phyloP scores from a whole-genome alignment of 1,140 invertebrate species.

The Ceratina australensis region DNA sequence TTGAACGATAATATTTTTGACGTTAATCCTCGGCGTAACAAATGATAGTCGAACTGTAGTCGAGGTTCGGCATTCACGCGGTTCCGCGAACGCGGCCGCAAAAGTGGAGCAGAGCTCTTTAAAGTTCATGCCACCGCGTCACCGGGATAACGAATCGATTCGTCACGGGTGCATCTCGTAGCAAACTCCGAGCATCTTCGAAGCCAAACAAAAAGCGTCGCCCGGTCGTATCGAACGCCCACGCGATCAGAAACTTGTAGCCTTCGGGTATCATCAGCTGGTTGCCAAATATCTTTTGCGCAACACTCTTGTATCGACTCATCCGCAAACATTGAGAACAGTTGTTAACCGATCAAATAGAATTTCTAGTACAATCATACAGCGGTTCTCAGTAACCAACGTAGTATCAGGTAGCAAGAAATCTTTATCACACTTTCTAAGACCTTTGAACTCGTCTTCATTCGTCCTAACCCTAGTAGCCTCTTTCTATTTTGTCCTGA shows the following conservation, averaged over 20 bases:
- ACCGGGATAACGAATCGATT: slow-evolving; percentile 16
- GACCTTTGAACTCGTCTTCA: too few relatives aligned
- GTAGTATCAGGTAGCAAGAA: too few relatives aligned
- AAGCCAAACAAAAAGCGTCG: slow-evolving; percentile 13
- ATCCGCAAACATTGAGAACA: background rate
- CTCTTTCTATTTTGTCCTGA: too few relatives aligned
- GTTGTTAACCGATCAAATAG: too few relatives aligned
- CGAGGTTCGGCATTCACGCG: background rate
- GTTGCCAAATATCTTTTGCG: slow-evolving; percentile 36
- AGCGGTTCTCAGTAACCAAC: background rate
- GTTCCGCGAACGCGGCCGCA: background rate
- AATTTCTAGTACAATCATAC: too few relatives aligned
- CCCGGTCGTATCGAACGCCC: background rate
- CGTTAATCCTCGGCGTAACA: background rate
- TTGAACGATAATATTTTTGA: too few relatives aligned
- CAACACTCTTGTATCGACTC: background rate
- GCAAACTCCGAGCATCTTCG: background rate
- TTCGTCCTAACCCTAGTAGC: too few relatives aligned
- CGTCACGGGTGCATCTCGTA: background rate
- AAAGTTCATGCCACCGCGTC: background rate
- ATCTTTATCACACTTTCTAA: too few relatives aligned
- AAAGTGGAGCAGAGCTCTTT: slow-evolving; percentile 4
- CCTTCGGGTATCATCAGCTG: background rate
- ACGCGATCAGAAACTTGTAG: slow-evolving; percentile 8
- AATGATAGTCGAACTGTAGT: background rate